Evolutionary conservation across 2,113 vertebrate genomes (phyloP).

Genomic region (Peromyscus polionotus): DNA sequence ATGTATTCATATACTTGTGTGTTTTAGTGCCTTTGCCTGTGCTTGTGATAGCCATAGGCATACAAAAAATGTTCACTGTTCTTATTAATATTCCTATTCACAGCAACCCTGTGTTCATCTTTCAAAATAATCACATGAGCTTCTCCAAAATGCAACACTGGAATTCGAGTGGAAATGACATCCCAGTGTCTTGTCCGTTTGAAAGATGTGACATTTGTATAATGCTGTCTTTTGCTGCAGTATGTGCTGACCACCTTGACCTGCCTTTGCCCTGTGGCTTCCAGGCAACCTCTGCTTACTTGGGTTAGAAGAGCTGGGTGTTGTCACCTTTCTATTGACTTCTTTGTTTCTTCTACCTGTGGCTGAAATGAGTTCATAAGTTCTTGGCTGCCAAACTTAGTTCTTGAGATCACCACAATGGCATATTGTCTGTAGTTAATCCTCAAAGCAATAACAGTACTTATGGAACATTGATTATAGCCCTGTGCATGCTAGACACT

Average conservation of each 20-base stretch:
- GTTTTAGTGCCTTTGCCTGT: not conserved
- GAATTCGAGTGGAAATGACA: not conserved
- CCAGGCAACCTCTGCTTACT: not conserved
- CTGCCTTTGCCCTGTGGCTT: not conserved
- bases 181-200: not conserved
- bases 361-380: slow-evolving; percentile 8
- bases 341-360: not conserved
- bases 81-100: not conserved
- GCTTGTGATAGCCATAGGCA: not conserved
- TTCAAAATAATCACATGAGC: not conserved
- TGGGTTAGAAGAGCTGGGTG: not conserved
- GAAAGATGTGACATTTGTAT: not conserved
- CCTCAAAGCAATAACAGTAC: not conserved
- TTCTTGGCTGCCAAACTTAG: not conserved
- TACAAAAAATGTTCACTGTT: not conserved
- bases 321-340: not conserved
- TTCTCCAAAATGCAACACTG: not conserved
- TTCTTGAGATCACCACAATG: not conserved
- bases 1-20: not conserved
- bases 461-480: not conserved
- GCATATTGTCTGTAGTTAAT: not conserved
- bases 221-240: not conserved
- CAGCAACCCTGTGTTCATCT: not conserved
- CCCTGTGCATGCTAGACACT: not conserved
- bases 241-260: not conserved